phyloP scores from a whole-genome alignment of 2,113 vertebrate species.

The Leptocoma aspasia region DNA sequence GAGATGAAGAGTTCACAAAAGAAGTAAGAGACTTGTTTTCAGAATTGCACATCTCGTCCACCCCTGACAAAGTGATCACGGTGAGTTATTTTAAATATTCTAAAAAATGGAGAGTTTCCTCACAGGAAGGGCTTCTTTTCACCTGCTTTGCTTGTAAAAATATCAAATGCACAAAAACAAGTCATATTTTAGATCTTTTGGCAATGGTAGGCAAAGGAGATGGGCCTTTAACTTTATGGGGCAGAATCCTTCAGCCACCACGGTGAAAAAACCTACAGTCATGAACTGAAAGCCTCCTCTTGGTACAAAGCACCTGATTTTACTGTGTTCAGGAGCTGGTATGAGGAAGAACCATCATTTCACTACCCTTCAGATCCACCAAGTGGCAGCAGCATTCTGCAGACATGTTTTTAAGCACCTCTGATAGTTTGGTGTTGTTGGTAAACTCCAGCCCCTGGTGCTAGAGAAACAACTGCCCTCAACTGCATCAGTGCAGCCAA shows the following conservation, averaged over 20 bases:
- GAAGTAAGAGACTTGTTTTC: constrained; percentile 83
- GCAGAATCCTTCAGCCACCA: not conserved
- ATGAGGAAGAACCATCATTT: not conserved
- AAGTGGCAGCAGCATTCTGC: constrained; percentile 56
- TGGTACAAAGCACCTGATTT: not conserved
- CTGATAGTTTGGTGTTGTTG: not conserved
- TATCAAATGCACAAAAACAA: not conserved
- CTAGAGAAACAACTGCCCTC: not conserved
- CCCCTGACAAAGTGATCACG: constrained; percentile 79
- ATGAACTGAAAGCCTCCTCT: not conserved
- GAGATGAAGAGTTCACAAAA: constrained; percentile 82
- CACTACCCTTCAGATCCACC: constrained; percentile 48
- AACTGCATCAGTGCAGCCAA: not conserved
- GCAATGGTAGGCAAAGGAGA: not conserved
- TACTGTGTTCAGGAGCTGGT: not conserved
- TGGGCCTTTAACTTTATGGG: not conserved
- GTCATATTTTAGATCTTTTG: not conserved
- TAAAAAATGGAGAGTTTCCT: not conserved
- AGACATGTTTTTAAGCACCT: not conserved
- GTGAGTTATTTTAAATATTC: constrained; percentile 70
- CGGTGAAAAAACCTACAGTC: not conserved
- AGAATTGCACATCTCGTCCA: constrained; percentile 77
- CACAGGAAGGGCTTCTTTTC: not conserved
- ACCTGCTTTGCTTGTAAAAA: not conserved
- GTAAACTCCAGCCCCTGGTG: not conserved